phyloP scores from a whole-genome alignment of 2,888 invertebrate genomes.

The Nebria salina region DNA sequence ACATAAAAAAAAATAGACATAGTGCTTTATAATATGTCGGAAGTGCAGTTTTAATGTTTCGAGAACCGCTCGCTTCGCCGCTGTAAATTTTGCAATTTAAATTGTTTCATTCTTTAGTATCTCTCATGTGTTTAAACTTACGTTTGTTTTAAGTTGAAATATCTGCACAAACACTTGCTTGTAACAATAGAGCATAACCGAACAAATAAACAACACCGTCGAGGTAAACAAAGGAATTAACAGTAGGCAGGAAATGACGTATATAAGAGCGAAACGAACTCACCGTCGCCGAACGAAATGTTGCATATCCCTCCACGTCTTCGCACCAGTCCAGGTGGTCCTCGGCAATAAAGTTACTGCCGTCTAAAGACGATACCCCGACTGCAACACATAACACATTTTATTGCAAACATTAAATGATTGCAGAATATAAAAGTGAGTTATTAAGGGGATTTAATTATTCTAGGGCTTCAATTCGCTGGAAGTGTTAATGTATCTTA shows the following conservation, averaged over 20 bases:
- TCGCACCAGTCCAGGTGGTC: slow-evolving; percentile 13
- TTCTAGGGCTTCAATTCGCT: too few relatives aligned
- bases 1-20: too few relatives aligned
- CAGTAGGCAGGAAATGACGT: slow-evolving; percentile 10
- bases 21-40: too few relatives aligned
- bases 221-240: slow-evolving; percentile 5
- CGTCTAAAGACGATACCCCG: slow-evolving; percentile 20
- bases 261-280: neutral
- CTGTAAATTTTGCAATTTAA: too few relatives aligned
- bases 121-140: too few relatives aligned
- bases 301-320: slow-evolving; percentile 6
- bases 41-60: too few relatives aligned
- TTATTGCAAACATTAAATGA: too few relatives aligned
- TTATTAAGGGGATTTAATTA: too few relatives aligned
- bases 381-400: neutral
- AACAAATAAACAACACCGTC: neutral
- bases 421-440: too few relatives aligned
- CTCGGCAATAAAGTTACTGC: slow-evolving; percentile 7
- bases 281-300: neutral
- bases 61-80: too few relatives aligned
- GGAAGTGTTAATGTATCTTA: too few relatives aligned
- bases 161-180: neutral
- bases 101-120: too few relatives aligned
- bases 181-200: neutral
- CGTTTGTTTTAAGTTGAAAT: neutral